phyloP scores from a whole-genome alignment of 1,140 invertebrate genomes.

The Oryctes rhinoceros region DNA sequence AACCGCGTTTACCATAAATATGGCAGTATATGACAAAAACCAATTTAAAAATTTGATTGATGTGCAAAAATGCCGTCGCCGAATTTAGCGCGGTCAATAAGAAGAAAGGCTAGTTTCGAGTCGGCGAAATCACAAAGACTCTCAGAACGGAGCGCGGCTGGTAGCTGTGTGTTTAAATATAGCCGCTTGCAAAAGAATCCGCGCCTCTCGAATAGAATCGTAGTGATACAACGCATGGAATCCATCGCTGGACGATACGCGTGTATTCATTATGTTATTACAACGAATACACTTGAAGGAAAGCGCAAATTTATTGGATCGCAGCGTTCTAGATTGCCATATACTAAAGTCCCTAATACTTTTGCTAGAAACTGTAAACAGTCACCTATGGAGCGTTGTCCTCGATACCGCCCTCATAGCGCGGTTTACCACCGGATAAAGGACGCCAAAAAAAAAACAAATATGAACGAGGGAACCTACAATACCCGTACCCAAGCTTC shows the following conservation, averaged over 20 bases:
- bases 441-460: not conserved
- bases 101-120: not conserved
- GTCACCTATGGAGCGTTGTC: slow-evolving; percentile 2
- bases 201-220: too few species aligned
- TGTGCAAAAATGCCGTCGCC: slow-evolving; percentile 29
- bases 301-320: too few species aligned
- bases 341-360: too few species aligned
- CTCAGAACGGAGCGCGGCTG: not conserved
- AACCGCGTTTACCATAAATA: slow-evolving; percentile 27
- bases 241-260: too few species aligned
- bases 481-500: not conserved
- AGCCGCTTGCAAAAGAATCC: too few species aligned
- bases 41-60: slow-evolving; percentile 37
- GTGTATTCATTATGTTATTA: too few species aligned
- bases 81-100: slow-evolving; percentile 28
- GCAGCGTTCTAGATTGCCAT: too few species aligned
- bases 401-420: not conserved
- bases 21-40: slow-evolving; percentile 28
- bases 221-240: too few species aligned
- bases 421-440: not conserved
- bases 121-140: not conserved
- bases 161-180: slow-evolving; percentile 8
- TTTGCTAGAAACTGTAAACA: not conserved
- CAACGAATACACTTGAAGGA: too few species aligned
- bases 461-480: not conserved